phyloP scores from a whole-genome alignment of 2,888 invertebrate genomes.

The Apotomis turbidana region DNA sequence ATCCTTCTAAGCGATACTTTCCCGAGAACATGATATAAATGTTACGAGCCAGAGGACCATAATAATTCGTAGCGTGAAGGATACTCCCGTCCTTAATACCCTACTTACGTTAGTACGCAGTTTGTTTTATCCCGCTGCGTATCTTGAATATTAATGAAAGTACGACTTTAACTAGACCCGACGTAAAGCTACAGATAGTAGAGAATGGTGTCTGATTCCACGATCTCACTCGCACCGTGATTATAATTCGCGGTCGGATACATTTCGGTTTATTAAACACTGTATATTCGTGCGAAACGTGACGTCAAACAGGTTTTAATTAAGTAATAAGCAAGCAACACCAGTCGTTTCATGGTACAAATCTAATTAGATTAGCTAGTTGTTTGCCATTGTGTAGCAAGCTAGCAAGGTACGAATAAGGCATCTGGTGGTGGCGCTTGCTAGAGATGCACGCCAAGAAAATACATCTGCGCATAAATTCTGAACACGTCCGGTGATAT shows the following conservation, averaged over 20 bases:
- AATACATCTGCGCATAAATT: conserved; percentile 74
- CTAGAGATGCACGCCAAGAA: conserved; percentile 60
- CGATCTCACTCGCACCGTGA: conserved; percentile 28
- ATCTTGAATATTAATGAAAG: conserved; percentile 41
- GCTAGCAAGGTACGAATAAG: conserved; percentile 43
- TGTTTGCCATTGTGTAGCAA: conserved; percentile 33
- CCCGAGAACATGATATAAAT: conserved; percentile 33
- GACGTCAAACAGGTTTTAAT: conserved; percentile 40
- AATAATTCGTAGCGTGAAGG: conserved; percentile 34
- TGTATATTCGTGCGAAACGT: conserved; percentile 35
- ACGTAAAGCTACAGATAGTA: conserved; percentile 22
- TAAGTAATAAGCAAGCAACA: conserved; percentile 39
- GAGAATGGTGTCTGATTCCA: conserved; percentile 9
- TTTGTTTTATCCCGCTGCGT: conserved; percentile 41
- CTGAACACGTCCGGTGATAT: conserved; percentile 76
- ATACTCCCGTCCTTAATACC: conserved; percentile 37
- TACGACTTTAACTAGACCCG: conserved; percentile 37
- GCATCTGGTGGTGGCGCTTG: conserved; percentile 56
- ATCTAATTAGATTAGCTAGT: conserved; percentile 37
- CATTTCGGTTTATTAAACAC: conserved; percentile 35
- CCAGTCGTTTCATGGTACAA: conserved; percentile 34
- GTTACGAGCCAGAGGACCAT: conserved; percentile 28
- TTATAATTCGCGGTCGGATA: conserved; percentile 36
- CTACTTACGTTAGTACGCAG: conserved; percentile 42
- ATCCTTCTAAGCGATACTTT: conserved; percentile 16